Base-by-base conservation (phyloP, 64 coral and sea anemone species). In the Stylophora pistillata region DNA sequence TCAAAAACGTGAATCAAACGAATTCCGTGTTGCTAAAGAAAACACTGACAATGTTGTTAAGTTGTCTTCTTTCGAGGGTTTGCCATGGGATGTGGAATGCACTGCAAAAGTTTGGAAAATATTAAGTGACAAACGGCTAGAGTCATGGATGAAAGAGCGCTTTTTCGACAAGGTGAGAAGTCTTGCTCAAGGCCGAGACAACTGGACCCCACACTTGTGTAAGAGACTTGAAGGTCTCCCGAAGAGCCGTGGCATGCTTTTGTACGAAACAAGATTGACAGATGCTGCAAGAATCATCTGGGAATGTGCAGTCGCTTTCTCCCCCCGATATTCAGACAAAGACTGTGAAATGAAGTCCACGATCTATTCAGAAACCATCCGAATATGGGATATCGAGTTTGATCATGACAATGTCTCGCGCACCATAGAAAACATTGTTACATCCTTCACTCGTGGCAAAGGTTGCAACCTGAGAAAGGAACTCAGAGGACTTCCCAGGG, bases 291-390 rank as follows among this genome's bases (percentile, higher is more conserved):
- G 90, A 54, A 92, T 92, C 13, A 20, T 92, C 2, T 92, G 90
- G 90, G 90, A 92, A 47, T 71, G 77, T 41, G 85, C 82, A 23
- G n/a, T 92, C 52, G 90, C 90, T 21, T 92, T 92, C 80, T 92
- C 90, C 21, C 25, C 73, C n/a, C 77, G 85, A 37, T 86, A 76
- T 41, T 87, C 72, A n/a, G 78, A 92, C 55, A 52, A 78, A 21
- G 83, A 74, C 34, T 28, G 26, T 53, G 15, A 79, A 37, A 34
- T 30, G 9, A 58, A 23, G 21, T 88, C 91, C 80, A 76, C 58
- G 15, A 81, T 98, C 2, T 98, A 98, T 71, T 88, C 95, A 14
- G 95, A 98, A 29, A 98, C 94, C 28, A 98, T 98, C 74, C 91
- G 95, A 71, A 88, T 98, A 30, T 98, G 95, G 95, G 88, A 94